Evolutionary conservation across 2,113 vertebrate genomes (phyloP).

Genomic region (Corythoichthys haematopterus): DNA sequence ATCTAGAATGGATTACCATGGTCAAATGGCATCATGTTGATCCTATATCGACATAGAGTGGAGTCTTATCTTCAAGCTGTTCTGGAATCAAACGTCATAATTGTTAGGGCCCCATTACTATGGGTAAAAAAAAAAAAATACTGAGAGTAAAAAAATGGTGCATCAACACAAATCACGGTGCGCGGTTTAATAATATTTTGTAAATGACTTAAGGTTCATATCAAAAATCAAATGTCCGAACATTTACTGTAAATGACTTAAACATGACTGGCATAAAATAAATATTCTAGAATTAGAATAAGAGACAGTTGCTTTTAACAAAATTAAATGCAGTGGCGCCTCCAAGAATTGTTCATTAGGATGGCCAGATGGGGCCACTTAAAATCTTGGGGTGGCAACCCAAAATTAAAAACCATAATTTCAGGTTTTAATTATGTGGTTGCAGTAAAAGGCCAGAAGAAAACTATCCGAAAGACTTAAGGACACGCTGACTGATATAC

Average conservation of each 20-base stretch:
- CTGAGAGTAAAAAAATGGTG: too few relatives aligned
- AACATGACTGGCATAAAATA: neutral
- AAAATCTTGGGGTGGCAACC: too few relatives aligned
- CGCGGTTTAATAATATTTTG: neutral
- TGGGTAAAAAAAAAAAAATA: too few relatives aligned
- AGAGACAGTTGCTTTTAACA: too few relatives aligned
- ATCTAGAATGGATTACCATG: constrained; percentile 48
- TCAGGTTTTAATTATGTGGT: too few relatives aligned
- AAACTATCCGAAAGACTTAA: too few relatives aligned
- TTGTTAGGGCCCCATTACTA: neutral
- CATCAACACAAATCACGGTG: neutral
- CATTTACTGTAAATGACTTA: neutral
- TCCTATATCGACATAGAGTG: constrained; percentile 11
- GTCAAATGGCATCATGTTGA: constrained; percentile 25
- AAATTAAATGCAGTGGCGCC: too few relatives aligned
- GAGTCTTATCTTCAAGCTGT: constrained; percentile 5
- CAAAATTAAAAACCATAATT: too few relatives aligned
- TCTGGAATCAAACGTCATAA: constrained; percentile 1
- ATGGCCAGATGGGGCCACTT: too few relatives aligned
- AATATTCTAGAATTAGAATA: neutral
- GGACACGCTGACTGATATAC: too few relatives aligned
- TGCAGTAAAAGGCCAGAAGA: too few relatives aligned
- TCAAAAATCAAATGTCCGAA: neutral
- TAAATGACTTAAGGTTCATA: neutral
- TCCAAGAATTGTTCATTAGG: too few relatives aligned